Percentiles rank a stretch among this genome's conserved stretches.
phyloP scores from a whole-genome alignment of 2,797 vertebrate species.

The Brachymystax lenok region DNA sequence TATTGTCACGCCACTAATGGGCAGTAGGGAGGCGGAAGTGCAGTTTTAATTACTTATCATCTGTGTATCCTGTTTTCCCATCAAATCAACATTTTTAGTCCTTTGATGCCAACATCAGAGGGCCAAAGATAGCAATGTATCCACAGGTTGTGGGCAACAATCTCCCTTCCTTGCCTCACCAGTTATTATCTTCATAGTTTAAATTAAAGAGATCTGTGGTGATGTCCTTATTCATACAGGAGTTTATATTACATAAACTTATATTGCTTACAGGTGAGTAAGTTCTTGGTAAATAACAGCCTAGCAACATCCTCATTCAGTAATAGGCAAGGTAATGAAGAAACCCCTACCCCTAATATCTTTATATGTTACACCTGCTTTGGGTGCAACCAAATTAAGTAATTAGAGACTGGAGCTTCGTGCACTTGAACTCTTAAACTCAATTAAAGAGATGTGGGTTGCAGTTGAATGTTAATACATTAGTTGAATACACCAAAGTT shows the following conservation, averaged over 20 bases:
- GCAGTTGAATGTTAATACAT: conserved; percentile 17
- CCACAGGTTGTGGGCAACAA: conserved; percentile 36
- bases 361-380: conserved; percentile 45
- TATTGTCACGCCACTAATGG: conserved; percentile 20
- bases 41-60: conserved; percentile 33
- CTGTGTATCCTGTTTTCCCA: conserved; percentile 38
- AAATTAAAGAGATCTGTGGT: conserved; percentile 54
- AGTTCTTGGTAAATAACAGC: neutral
- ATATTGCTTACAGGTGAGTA: conserved; percentile 9
- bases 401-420: conserved; percentile 37
- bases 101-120: conserved; percentile 64
- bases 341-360: conserved; percentile 22
- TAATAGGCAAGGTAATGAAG: neutral
- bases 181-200: conserved; percentile 55
- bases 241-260: conserved; percentile 7
- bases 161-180: conserved; percentile 27
- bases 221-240: conserved; percentile 38
- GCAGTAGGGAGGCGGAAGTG: conserved; percentile 15
- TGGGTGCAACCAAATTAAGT: conserved; percentile 42
- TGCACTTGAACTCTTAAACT: conserved; percentile 41
- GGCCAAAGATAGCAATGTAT: conserved; percentile 13
- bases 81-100: conserved; percentile 44
- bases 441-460: neutral
- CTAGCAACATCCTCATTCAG: neutral
- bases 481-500: conserved; percentile 37